phyloP scores from a whole-genome alignment of 2,797 vertebrate species.

The Neosilurus hyrtlii region DNA sequence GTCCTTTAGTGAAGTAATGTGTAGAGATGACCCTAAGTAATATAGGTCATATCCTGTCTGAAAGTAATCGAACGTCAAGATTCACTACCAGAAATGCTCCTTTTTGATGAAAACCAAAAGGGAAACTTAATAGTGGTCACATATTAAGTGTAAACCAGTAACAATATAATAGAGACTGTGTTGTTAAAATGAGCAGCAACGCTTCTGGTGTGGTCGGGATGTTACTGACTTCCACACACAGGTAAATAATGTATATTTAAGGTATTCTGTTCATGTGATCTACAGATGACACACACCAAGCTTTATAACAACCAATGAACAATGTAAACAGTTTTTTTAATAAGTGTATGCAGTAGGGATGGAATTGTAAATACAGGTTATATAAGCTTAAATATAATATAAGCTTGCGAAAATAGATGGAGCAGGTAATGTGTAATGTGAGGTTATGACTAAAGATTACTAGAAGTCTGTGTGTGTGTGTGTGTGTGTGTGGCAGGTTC shows the following conservation, averaged over 20 bases:
- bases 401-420: too few relatives aligned
- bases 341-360: not conserved
- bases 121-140: not conserved
- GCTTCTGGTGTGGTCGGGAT: not conserved
- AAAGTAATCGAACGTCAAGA: not conserved
- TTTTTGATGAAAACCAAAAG: not conserved
- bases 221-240: not conserved
- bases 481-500: slow-evolving; percentile 76
- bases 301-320: not conserved
- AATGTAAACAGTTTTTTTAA: not conserved
- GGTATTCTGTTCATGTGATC: not conserved
- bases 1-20: not conserved
- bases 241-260: too few relatives aligned
- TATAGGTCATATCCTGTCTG: not conserved
- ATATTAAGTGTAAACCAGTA: not conserved
- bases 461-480: not conserved
- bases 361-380: not conserved
- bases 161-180: not conserved
- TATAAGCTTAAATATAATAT: too few relatives aligned
- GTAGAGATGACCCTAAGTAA: not conserved
- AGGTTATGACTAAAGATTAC: not conserved
- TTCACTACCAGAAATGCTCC: too few relatives aligned
- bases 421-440: too few relatives aligned
- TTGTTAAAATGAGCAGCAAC: not conserved
- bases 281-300: not conserved